phyloP scores from a whole-genome alignment of 2,797 vertebrate genomes.

The Dromococcyx pavoninus region DNA sequence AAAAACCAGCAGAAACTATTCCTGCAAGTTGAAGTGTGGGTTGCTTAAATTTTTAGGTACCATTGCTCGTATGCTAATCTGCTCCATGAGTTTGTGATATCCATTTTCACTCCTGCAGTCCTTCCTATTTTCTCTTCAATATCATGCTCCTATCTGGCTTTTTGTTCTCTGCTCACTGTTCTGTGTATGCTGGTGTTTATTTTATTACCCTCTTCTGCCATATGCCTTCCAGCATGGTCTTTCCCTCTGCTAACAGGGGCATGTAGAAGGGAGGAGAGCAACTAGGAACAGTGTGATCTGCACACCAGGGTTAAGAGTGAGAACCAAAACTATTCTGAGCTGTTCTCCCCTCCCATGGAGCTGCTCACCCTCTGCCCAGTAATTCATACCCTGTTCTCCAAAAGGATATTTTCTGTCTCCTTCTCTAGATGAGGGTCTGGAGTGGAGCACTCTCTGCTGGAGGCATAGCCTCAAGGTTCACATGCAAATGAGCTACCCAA shows the following conservation, averaged over 20 bases:
- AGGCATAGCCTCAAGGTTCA: not conserved
- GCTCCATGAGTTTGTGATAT: not conserved
- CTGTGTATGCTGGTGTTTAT: not conserved
- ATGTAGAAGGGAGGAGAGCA: not conserved
- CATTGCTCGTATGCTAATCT: not conserved
- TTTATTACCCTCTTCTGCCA: not conserved
- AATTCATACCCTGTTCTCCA: not conserved
- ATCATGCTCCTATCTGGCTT: not conserved
- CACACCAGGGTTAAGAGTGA: not conserved
- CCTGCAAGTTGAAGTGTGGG: not conserved
- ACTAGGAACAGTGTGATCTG: not conserved
- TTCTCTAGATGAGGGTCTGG: not conserved
- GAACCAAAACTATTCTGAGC: not conserved
- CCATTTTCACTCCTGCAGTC: not conserved
- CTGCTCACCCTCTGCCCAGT: not conserved
- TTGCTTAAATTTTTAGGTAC: slow-evolving; percentile 17
- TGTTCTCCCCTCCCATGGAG: not conserved
- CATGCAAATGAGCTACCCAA: not conserved
- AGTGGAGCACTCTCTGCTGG: not conserved
- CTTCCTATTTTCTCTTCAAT: not conserved
- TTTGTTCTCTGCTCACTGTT: not conserved
- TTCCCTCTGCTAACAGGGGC: not conserved
- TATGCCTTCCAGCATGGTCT: not conserved
- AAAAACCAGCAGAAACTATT: not conserved
- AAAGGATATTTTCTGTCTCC: not conserved